A percentile compares a stretch with the other conserved stretches of the same genome.
Evolutionary conservation across 2,888 invertebrate genomes (phyloP).

Genomic region (Tenthredo mesomela): DNA sequence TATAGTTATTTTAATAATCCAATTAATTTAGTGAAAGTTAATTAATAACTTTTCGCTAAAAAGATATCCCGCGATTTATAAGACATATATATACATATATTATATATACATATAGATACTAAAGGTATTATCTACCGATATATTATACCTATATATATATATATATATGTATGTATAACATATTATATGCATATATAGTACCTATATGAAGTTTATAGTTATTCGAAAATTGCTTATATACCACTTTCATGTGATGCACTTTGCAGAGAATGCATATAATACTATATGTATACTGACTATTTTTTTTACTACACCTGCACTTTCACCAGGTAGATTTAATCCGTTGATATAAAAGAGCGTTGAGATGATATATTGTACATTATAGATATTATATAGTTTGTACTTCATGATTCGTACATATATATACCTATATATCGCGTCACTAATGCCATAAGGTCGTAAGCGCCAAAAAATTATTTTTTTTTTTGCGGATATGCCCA

Average conservation of each 20-base stretch:
- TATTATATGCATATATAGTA: too few species aligned
- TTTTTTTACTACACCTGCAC: neutral
- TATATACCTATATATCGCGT: neutral
- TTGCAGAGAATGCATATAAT: neutral
- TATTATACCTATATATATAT: too few species aligned
- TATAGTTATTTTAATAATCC: neutral
- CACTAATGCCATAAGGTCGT: too few species aligned
- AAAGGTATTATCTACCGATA: too few species aligned
- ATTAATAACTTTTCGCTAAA: neutral
- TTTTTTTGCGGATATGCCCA: too few species aligned
- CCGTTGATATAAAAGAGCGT: neutral
- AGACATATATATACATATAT: neutral
- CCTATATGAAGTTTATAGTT: too few species aligned
- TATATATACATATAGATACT: neutral
- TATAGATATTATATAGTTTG: neutral
- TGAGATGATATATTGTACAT: neutral
- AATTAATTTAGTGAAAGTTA: conserved; percentile 1
- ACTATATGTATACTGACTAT: neutral
- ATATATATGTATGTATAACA: too few species aligned
- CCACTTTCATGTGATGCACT: neutral
- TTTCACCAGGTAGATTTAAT: conserved; percentile 8
- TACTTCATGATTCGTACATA: neutral
- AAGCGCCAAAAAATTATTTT: too few species aligned
- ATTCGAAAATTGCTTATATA: neutral
- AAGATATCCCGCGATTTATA: neutral